These are phyloP conservation scores for Tachysurus vachellii DNA, from an alignment of 2,113 vertebrate genomes.

Conservation along the genomic window DNA sequence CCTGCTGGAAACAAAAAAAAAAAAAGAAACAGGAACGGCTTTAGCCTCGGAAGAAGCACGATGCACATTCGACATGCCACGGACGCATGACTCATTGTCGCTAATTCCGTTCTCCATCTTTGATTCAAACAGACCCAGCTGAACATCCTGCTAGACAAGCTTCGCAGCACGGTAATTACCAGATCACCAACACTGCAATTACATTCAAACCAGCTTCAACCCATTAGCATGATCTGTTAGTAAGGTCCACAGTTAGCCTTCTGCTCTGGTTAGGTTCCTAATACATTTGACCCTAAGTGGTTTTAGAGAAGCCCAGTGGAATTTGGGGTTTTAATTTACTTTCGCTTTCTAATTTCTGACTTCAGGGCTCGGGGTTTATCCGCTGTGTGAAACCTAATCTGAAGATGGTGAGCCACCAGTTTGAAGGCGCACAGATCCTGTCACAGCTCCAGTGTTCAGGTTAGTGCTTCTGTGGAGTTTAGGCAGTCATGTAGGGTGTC, in stretches of 20 bases:
- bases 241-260: not conserved
- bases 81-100: no score
- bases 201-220: not conserved
- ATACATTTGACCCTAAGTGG: not conserved
- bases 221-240: conserved; percentile 11
- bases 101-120: conserved; percentile 45
- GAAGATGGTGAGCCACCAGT: conserved; percentile 96
- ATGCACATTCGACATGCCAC: not conserved
- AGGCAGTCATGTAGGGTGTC: not conserved
- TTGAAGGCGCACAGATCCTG: conserved; percentile 95
- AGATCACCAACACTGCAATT: conserved; percentile 11
- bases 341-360: not conserved
- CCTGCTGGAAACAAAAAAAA: not conserved
- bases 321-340: not conserved
- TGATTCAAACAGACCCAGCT: conserved; percentile 84
- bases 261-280: not conserved
- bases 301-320: not conserved
- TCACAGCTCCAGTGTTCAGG: conserved; percentile 98
- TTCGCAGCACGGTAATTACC: conserved; percentile 93
- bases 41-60: conserved; percentile 9
- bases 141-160: conserved; percentile 94
- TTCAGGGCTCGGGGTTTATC: conserved; percentile 95
- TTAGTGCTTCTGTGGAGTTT: conserved; percentile 62
- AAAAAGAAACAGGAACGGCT: not conserved
- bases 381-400: conserved; percentile 98